Conservation (phyloP, 2,113 vertebrate genomes). For the Rhagologus leucostigma region DNA sequence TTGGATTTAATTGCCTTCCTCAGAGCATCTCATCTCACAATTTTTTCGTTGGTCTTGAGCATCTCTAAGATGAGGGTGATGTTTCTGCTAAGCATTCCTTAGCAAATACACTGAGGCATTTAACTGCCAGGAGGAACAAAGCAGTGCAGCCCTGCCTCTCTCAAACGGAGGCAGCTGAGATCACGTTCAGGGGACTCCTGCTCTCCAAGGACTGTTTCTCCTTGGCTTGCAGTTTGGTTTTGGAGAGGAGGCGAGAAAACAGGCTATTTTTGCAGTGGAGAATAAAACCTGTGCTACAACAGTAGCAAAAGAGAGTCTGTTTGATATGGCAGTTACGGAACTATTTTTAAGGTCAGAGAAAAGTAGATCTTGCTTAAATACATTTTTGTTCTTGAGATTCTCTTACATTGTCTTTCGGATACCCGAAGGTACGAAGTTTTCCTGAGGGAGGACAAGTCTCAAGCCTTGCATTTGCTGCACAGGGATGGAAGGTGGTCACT, state of each 20-base stretch:
- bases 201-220: not conserved
- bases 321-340: not conserved
- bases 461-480: not conserved
- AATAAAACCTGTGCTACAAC: not conserved
- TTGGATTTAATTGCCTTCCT: not conserved
- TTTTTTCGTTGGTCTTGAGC: not conserved
- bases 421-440: not conserved
- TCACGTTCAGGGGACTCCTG: not conserved
- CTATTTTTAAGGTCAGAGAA: not conserved
- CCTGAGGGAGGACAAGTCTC: not conserved
- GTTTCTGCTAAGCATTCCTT: not conserved
- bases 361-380: not conserved
- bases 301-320: not conserved
- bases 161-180: not conserved
- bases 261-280: not conserved
- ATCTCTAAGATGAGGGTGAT: not conserved
- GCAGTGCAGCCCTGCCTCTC: not conserved
- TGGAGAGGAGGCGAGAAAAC: not conserved
- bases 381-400: not conserved
- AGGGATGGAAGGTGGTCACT: not conserved
- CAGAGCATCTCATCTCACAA: not conserved
- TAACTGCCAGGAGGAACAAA: not conserved
- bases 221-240: not conserved
- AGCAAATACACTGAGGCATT: not conserved
- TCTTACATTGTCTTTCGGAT: not conserved